Conservation (phyloP, 2,888 invertebrate genomes). For the Cheilosia grossa region DNA sequence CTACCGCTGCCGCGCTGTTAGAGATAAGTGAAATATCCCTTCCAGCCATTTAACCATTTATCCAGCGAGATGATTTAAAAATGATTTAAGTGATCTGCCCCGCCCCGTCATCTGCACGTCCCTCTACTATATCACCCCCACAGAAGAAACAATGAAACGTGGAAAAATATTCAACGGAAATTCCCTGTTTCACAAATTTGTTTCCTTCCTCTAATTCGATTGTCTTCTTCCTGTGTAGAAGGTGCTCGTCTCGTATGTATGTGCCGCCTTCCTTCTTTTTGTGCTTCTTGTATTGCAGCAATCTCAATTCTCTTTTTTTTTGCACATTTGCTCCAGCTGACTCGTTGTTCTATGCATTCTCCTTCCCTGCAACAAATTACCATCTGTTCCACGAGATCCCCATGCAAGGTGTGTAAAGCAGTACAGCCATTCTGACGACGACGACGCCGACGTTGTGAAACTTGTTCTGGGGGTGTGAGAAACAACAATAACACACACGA, state of each 20-base stretch:
- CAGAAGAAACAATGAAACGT: slow-evolving; percentile 57
- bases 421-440: slow-evolving; percentile 6
- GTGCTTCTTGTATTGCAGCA: slow-evolving; percentile 46
- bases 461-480: slow-evolving; percentile 8
- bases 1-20: slow-evolving; percentile 19
- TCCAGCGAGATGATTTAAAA: slow-evolving; percentile 71
- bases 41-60: slow-evolving; percentile 63
- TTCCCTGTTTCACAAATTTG: slow-evolving; percentile 72
- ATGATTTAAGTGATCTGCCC: slow-evolving; percentile 73
- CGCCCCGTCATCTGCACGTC: slow-evolving; percentile 18
- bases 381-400: slow-evolving; percentile 57
- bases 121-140: slow-evolving; percentile 11
- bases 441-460: neutral
- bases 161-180: slow-evolving; percentile 55
- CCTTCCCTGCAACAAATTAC: slow-evolving; percentile 67
- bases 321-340: slow-evolving; percentile 35
- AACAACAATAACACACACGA: slow-evolving; percentile 62
- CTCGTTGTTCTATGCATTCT: slow-evolving; percentile 51
- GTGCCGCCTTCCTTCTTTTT: slow-evolving; percentile 3
- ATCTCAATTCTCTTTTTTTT: slow-evolving; percentile 41
- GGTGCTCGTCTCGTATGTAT: slow-evolving; percentile 20
- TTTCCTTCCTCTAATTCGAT: slow-evolving; percentile 74
- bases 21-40: slow-evolving; percentile 68
- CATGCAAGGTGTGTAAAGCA: slow-evolving; percentile 48
- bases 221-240: slow-evolving; percentile 55